Evolutionary conservation across 2,113 vertebrate species (phyloP).

Genomic region (Coreoperca whiteheadi): DNA sequence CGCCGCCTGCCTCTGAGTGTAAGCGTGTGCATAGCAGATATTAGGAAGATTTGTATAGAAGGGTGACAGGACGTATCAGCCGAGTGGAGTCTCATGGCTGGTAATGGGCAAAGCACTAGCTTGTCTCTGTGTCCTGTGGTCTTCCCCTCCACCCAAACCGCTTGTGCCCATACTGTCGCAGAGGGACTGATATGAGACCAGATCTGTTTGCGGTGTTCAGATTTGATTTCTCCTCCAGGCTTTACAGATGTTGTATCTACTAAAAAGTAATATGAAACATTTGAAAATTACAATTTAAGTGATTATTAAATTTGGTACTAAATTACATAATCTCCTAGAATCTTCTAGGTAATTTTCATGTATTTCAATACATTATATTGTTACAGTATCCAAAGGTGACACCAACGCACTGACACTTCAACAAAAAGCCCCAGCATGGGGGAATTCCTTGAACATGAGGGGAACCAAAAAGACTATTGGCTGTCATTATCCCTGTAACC

Average conservation of each 20-base stretch:
- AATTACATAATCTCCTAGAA: slow-evolving; percentile 9
- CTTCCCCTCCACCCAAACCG: slow-evolving; percentile 23
- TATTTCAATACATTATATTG: slow-evolving; percentile 46
- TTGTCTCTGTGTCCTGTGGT: slow-evolving; percentile 44
- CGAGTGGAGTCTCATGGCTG: slow-evolving; percentile 37
- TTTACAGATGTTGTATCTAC: slow-evolving; percentile 19
- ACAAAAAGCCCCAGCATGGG: slow-evolving; percentile 69
- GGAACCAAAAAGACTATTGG: slow-evolving; percentile 61
- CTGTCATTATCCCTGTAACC: slow-evolving; percentile 74
- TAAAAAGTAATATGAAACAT: not conserved
- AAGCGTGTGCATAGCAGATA: slow-evolving; percentile 60
- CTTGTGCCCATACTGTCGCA: slow-evolving; percentile 3
- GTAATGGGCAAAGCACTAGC: slow-evolving; percentile 60
- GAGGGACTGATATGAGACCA: slow-evolving; percentile 37
- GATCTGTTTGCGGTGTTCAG: slow-evolving; percentile 29
- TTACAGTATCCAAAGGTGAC: slow-evolving; percentile 63
- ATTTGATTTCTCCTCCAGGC: slow-evolving; percentile 31
- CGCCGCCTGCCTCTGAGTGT: slow-evolving; percentile 64
- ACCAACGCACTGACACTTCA: slow-evolving; percentile 56
- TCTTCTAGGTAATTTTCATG: slow-evolving; percentile 33
- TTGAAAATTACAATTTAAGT: not conserved
- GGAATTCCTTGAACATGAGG: slow-evolving; percentile 81
- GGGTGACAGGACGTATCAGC: slow-evolving; percentile 78
- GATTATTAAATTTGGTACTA: slow-evolving; percentile 13
- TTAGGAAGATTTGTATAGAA: slow-evolving; percentile 73